Evolutionary conservation across 1,140 invertebrate genomes (phyloP).

Genomic region (Asobara japonica): DNA sequence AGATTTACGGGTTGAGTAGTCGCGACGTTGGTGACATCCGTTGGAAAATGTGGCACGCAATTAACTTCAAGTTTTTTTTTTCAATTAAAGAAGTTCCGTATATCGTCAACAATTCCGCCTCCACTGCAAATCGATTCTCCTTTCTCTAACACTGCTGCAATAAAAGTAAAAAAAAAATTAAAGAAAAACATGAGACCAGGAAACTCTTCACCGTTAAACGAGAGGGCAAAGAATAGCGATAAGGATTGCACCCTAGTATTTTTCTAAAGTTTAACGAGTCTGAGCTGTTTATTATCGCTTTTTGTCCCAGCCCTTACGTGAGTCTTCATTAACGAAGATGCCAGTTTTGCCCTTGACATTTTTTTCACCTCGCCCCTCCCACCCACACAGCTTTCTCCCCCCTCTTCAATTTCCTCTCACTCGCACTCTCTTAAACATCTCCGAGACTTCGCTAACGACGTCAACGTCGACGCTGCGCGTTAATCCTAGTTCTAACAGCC

Average conservation of each 20-base stretch:
- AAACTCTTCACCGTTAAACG: neutral
- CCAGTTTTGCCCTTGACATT: neutral
- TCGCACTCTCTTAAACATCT: neutral
- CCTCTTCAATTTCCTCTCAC: neutral
- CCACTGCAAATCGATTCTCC: neutral
- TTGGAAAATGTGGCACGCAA: too few relatives aligned
- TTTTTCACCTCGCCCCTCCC: neutral
- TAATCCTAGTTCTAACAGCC: slow-evolving; percentile 28
- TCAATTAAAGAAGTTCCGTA: neutral
- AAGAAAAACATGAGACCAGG: too few relatives aligned
- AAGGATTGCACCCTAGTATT: neutral
- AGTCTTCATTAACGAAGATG: neutral
- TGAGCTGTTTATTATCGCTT: neutral
- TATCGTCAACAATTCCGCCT: neutral
- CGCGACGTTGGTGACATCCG: too few relatives aligned
- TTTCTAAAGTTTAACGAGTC: slow-evolving; percentile 10
- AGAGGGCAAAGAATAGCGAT: neutral
- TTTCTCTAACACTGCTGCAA: too few relatives aligned
- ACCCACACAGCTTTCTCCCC: neutral
- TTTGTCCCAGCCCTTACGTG: neutral
- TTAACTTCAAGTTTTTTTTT: neutral
- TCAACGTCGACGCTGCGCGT: neutral
- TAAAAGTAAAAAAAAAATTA: too few relatives aligned
- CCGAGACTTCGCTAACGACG: slow-evolving; percentile 19
- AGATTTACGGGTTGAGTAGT: neutral